Base-by-base conservation (phyloP, 2,797 vertebrate species). In the Oophaga sylvatica region DNA sequence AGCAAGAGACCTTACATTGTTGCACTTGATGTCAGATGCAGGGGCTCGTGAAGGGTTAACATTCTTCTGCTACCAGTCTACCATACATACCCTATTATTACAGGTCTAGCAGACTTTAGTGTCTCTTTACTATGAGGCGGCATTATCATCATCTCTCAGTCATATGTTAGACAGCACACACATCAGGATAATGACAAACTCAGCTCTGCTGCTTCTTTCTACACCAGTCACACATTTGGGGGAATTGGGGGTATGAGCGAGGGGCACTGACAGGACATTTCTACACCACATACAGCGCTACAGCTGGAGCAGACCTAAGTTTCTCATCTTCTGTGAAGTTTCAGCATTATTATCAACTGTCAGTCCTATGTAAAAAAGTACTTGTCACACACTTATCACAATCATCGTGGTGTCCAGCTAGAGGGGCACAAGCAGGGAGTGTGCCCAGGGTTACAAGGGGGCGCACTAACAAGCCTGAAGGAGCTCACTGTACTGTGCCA, bases 41-140 rank as follows among this genome's bases (percentile, higher is more conserved):
- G 22, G 48, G 45, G 15, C 63, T 70, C 35, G 41, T 67, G 26
- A 82, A 53, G 41, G 63, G 80, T 82, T 53, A 83, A 59, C 45
- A 4, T 22, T 62, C 57, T 63, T 45, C 22, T 62, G 22, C 20
- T 63, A 17, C n/a, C 45, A 48, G 4, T 5, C 4, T 8, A 12
- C 41, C 45, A 2, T 48, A 13, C 35, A 45, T 45, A 3, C 19
- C 11, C 2, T 5, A 41, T 73, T 48, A 26, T 73, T 48, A 26
- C 73, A 76, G 73, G 13, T n/a, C 45, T 5, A 76, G 45, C 20
- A 75, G 71, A 53, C 19, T 20, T n/a, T 8, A 41, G 31, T 71
- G 6, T 71, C 13, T 19, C 31, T 31, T 31, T 29, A 31, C 11
- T 68, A 13, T 31, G 67, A 70, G 29, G 67, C 31, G 16, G 17